These are phyloP conservation scores for Junonia oenone DNA, from an alignment of 2,888 invertebrate genomes.

Conservation along the genomic window DNA sequence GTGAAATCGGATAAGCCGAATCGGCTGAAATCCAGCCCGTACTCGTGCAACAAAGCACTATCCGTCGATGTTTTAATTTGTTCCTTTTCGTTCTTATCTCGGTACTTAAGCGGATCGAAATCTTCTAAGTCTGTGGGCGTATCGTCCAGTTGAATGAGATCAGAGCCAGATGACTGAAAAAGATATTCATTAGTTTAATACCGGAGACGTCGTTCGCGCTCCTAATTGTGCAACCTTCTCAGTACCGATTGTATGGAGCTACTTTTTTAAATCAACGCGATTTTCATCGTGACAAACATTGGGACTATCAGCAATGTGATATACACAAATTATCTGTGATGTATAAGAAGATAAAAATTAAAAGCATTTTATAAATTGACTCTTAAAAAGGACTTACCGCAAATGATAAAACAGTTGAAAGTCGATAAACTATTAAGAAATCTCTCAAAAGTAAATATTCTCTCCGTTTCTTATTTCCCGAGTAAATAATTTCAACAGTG, in stretches of 20 bases:
- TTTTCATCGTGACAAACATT: neutral
- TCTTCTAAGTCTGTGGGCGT: slow-evolving; percentile 64
- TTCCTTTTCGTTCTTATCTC: slow-evolving; percentile 56
- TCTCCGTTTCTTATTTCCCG: slow-evolving; percentile 35
- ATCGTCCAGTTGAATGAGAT: slow-evolving; percentile 71
- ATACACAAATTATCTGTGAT: neutral
- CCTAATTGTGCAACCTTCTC: slow-evolving; percentile 25
- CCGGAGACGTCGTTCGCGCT: slow-evolving; percentile 26
- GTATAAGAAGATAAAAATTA: neutral
- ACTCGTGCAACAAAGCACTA: slow-evolving; percentile 85
- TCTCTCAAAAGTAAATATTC: slow-evolving; percentile 31
- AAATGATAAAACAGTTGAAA: slow-evolving; percentile 21
- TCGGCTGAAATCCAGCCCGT: slow-evolving; percentile 84
- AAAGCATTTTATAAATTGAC: slow-evolving; percentile 1
- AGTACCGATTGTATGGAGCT: slow-evolving; percentile 8
- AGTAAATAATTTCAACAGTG: slow-evolving; percentile 33
- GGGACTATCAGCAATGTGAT: neutral
- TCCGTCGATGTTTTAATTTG: slow-evolving; percentile 71
- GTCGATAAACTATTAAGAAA: slow-evolving; percentile 19
- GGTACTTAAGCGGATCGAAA: slow-evolving; percentile 65
- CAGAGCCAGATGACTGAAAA: slow-evolving; percentile 69
- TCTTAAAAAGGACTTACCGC: slow-evolving; percentile 31
- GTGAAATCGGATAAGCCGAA: slow-evolving; percentile 71
- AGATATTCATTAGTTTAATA: slow-evolving; percentile 50
- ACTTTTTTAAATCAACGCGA: neutral